Evolutionary conservation across 1,140 invertebrate species (phyloP).

Genomic region (Drosophila lacertosa): DNA sequence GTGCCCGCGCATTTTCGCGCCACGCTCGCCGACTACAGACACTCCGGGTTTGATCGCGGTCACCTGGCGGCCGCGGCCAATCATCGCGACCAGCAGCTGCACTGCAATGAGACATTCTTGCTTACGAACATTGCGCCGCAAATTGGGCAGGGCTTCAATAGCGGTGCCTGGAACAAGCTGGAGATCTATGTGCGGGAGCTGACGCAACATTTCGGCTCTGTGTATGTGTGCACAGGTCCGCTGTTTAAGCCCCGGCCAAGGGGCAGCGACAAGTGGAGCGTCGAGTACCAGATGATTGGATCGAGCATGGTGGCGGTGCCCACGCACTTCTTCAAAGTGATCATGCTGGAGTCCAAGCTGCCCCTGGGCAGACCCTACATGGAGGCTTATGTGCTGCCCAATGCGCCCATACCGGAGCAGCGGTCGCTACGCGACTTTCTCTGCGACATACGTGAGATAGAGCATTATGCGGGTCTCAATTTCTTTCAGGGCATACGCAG

Average conservation of each 20-base stretch:
- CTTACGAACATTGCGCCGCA: conserved; percentile 98
- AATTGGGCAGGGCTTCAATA: conserved; percentile 97
- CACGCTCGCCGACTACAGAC: conserved; percentile 94
- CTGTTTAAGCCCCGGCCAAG: conserved; percentile 94
- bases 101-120: conserved; percentile 94
- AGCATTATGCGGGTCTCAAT: conserved; percentile 94
- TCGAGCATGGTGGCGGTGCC: conserved; percentile 97
- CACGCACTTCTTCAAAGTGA: conserved; percentile 98
- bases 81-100: conserved; percentile 90
- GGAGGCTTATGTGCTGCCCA: conserved; percentile 97
- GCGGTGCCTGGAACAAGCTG: conserved; percentile 93
- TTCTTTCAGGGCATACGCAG: conserved; percentile 92
- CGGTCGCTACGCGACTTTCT: conserved; percentile 89
- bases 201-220: conserved; percentile 91
- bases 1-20: conserved; percentile 92
- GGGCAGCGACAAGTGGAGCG: conserved; percentile 93
- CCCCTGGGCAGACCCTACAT: conserved; percentile 90
- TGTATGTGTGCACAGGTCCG: conserved; percentile 98
- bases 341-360: conserved; percentile 89
- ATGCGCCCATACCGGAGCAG: conserved; percentile 90
- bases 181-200: conserved; percentile 85
- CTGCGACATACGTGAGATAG: conserved; percentile 95
- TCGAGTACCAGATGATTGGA: conserved; percentile 98
- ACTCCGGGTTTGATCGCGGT: conserved; percentile 96
- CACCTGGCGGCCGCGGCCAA: conserved; percentile 99